Conservation (phyloP, 2,888 invertebrate genomes). For the Cheilosia vernalis region DNA sequence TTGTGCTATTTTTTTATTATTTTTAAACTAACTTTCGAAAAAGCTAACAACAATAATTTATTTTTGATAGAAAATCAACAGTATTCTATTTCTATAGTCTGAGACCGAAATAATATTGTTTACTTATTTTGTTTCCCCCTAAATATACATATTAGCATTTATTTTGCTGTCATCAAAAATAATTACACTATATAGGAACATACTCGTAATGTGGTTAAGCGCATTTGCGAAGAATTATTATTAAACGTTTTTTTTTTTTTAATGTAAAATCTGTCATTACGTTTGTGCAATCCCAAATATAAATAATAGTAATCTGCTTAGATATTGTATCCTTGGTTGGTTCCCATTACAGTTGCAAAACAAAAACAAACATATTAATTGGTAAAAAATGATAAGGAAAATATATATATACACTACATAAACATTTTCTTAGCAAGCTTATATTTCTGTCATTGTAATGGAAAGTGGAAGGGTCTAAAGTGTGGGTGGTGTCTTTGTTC, state of each 20-base stretch:
- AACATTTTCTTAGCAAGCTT: constrained; percentile 61
- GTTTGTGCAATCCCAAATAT: constrained; percentile 24
- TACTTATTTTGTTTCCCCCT: constrained; percentile 6
- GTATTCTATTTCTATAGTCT: constrained; percentile 31
- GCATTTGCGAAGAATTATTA: constrained; percentile 16
- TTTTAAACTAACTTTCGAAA: constrained; percentile 24
- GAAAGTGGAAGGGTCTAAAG: constrained; percentile 29
- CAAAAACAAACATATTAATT: constrained; percentile 26
- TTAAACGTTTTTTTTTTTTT: constrained; percentile 39
- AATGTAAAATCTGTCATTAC: constrained; percentile 34
- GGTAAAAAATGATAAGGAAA: not conserved
- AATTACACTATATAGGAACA: constrained; percentile 31
- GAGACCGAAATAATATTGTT: constrained; percentile 40
- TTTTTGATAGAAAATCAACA: constrained; percentile 66
- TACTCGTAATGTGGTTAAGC: constrained; percentile 27
- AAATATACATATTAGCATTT: constrained; percentile 52
- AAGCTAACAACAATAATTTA: constrained; percentile 32
- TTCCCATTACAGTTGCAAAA: constrained; percentile 26
- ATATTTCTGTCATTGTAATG: constrained; percentile 38
- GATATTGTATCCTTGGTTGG: constrained; percentile 45
- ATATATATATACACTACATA: constrained; percentile 23
- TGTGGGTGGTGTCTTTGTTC: constrained; percentile 10
- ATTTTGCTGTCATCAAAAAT: constrained; percentile 61
- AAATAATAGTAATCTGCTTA: constrained; percentile 11
- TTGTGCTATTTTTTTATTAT: constrained; percentile 20